Base-by-base conservation (phyloP, 2,797 vertebrate species). In the Monodelphis domestica region DNA sequence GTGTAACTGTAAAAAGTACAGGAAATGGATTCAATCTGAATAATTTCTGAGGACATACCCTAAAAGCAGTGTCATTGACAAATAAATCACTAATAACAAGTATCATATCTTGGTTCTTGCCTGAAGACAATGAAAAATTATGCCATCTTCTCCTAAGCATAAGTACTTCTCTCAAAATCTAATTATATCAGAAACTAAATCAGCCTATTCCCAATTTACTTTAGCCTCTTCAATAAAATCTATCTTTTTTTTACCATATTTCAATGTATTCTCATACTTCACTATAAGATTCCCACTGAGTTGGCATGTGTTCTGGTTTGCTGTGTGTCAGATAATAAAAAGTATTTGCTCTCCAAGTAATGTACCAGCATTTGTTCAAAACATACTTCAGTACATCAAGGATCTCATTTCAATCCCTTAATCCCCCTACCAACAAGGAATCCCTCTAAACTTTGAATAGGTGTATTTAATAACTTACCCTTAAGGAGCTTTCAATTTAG, bases 111-210 rank as follows among this genome's bases (percentile, higher is more conserved):
- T 59, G 93, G 89, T 0, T 52, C 12, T 21, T 57, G 53, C 55
- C 87, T 12, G 54, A 92, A 92, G 96, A 87, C 26, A 89, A 30
- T 54, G 38, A 51, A 94, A 38, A 93, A 53, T 2, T 89, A 3
- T 26, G 91, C 91, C 54, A 95, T 88, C 53, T 88, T 95, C 84
- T 54, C 24, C 50, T 15, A 57, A 92, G 12, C 51, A 90, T 24
- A 17, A 59, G 15, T 70, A 17, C 30, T 33, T 93, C 89, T 92
- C 26, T 52, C 63, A 54, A 90, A 91, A 94, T 89, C 87, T 91
- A 91, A 93, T 90, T 59, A 84, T 50, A 89, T 90, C n/a, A 91
- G 93, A 92, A 96, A n/a, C 12, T 87, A 87, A 93, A 26, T 53
- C 30, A 87, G 52, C 50, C 55, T 93, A 92, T 4, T 2, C 84